These are phyloP conservation scores for Pseudonaja textilis DNA, from an alignment of 2,113 vertebrate genomes.

Conservation along the genomic window DNA sequence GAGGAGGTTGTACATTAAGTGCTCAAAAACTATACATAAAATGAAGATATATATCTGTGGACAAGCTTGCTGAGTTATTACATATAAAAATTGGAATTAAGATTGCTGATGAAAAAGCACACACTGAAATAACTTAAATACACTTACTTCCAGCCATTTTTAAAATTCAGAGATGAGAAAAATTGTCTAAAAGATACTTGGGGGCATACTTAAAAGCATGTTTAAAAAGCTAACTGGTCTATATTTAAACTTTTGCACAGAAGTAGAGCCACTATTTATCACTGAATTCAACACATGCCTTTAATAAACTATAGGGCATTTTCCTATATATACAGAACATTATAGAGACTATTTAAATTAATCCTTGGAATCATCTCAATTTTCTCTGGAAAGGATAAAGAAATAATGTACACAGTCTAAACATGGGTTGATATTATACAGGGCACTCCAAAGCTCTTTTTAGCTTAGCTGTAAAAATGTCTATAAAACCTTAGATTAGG, in stretches of 20 bases:
- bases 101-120: background rate
- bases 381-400: conserved; percentile 7
- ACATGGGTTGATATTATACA: conserved; percentile 20
- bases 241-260: conserved; percentile 24
- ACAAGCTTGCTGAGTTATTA: background rate
- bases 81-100: background rate
- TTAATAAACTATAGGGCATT: conserved; percentile 3
- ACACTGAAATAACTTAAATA: background rate
- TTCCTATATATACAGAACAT: background rate
- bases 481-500: background rate
- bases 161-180: background rate
- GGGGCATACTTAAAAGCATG: background rate
- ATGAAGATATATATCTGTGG: background rate
- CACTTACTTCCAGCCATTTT: background rate
- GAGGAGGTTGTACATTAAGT: background rate
- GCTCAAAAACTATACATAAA: background rate
- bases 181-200: background rate
- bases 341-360: conserved; percentile 4
- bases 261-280: background rate
- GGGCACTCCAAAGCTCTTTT: conserved; percentile 11
- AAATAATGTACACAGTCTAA: background rate
- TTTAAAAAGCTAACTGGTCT: background rate
- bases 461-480: conserved; percentile 6
- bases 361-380: background rate
- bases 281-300: background rate